Conservation (phyloP, 2,888 invertebrate genomes). For the Pseudococcus longispinus region DNA sequence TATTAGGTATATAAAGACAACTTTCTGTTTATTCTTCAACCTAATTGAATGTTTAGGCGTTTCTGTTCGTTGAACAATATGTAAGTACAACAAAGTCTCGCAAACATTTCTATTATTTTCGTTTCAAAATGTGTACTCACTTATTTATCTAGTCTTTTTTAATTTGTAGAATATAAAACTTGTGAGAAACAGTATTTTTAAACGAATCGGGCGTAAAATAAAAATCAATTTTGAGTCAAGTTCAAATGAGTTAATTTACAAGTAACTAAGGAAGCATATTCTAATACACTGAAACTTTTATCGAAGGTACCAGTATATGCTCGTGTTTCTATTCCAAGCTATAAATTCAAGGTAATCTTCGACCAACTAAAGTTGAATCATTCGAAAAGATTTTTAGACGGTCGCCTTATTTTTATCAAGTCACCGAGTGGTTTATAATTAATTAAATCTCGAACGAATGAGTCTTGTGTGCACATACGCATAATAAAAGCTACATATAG, state of each 20-base stretch:
- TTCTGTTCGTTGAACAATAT: background rate
- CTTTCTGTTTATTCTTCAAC: background rate
- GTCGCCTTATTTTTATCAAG: background rate
- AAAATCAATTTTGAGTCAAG: background rate
- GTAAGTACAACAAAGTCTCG: background rate
- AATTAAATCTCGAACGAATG: constrained; percentile 18
- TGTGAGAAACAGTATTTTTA: no score
- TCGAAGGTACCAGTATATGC: background rate
- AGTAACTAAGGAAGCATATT: background rate
- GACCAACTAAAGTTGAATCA: background rate
- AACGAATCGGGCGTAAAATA: no score
- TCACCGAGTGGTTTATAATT: constrained; percentile 18
- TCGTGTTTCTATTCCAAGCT: background rate
- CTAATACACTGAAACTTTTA: background rate
- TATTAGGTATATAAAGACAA: background rate
- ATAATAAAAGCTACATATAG: constrained; percentile 17
- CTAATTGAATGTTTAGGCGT: constrained; percentile 12
- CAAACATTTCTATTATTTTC: background rate
- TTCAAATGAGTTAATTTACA: background rate
- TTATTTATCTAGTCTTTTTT: background rate
- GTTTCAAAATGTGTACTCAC: background rate
- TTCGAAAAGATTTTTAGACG: background rate
- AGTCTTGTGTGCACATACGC: background rate
- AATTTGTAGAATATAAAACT: background rate
- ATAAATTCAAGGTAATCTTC: background rate